A percentile compares a stretch with the other conserved stretches of the same genome.
Evolutionary conservation across 2,888 invertebrate genomes (phyloP).

Genomic region (Drosophila paracracens): DNA sequence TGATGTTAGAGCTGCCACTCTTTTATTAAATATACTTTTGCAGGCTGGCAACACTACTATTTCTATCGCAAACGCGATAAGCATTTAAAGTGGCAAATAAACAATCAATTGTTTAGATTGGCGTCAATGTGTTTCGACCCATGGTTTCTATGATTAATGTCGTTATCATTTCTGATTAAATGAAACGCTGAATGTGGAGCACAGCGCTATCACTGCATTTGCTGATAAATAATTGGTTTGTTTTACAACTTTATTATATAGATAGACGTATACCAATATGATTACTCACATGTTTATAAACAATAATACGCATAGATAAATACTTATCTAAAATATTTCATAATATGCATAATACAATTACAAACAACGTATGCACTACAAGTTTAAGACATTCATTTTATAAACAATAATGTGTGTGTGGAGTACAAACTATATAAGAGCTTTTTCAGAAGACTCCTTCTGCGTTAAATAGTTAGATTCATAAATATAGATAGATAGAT

Average conservation of each 20-base stretch:
- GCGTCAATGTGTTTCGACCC: conserved; percentile 5
- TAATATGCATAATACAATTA: conserved; percentile 49
- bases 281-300: conserved; percentile 50
- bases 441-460: conserved; percentile 41
- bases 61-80: conserved; percentile 3
- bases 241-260: conserved; percentile 65
- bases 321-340: conserved; percentile 70
- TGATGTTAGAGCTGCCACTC: conserved; percentile 23
- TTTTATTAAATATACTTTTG: not conserved
- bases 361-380: conserved; percentile 55
- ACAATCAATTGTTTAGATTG: conserved; percentile 9
- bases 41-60: conserved; percentile 11
- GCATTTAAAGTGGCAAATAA: conserved; percentile 26
- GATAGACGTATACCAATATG: conserved; percentile 32
- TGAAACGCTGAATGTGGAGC: conserved; percentile 28
- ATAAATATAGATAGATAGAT: not conserved
- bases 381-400: conserved; percentile 62
- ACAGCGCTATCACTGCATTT: not conserved
- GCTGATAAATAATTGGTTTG: conserved; percentile 18
- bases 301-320: conserved; percentile 53
- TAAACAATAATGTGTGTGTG: conserved; percentile 40
- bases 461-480: not conserved
- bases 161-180: conserved; percentile 32
- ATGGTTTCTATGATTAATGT: conserved; percentile 9
- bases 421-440: conserved; percentile 55